Evolutionary conservation across 2,888 invertebrate species (phyloP), one percentile per base, ranked within the genome.

Genomic region (Coelinius sp.): DNA sequence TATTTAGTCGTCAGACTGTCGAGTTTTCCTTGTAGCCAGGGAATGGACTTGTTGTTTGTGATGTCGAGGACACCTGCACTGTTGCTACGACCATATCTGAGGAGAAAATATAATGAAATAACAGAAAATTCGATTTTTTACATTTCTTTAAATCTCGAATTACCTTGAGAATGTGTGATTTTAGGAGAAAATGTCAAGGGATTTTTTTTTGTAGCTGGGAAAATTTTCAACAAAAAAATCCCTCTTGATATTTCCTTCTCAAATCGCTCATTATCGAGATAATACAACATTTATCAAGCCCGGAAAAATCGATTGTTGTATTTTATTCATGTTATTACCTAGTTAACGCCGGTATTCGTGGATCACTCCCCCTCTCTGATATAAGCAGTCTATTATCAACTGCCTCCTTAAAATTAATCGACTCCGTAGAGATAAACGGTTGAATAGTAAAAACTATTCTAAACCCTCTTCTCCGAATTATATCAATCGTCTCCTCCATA

Each of bases 351-450:
- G 96, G 96, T 66, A 96, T 94, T 76, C 93, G 90, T 70, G 93
- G 90, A 79, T 95, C 94, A 77, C 93, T 93, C 71, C 92, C 92
- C 20, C 95, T 90, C 83, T 96, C 95, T n/a, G 93, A 93, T 49
- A 96, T 92, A 1, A 96, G 87, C n/a, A 95, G 84, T 68, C 93
- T 90, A 68, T 92, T 92, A 65, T 92, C 90, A 0, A 96, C 94
- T 0, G 95, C 93, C 79, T 95, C 93, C 67, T 92, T 92, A 83
- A 97, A 97, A 81, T 94, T 95, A 1, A 89, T 88, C 76, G 97
- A 96, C 81, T 96, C 95, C 0, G 96, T 95, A 66, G 94, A 94
- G 35, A 97, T 93, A 84, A 95, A 97, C 0, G 97, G 97, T 83
- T 97, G 96, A 0, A 97, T 91, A n/a, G 95, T 94, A 77, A 97